Evolutionary conservation across 1,140 invertebrate genomes (phyloP), one percentile per base, ranked within the genome.

Genomic region (Euglossa dilemma): DNA sequence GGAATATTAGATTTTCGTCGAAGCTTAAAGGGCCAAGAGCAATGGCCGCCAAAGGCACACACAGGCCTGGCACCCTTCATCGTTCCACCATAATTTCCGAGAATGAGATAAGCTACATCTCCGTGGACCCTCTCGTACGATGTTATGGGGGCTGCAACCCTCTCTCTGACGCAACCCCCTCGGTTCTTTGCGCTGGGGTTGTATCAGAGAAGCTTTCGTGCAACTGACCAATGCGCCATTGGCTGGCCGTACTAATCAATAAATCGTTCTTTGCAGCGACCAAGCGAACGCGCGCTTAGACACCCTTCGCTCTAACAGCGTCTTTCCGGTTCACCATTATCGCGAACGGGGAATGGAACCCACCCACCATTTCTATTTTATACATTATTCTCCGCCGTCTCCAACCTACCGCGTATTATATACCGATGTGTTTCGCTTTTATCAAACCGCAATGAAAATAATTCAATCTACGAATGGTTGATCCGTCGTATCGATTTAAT

Each of bases 41-140:
- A 80, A 89, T 87, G 87, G 89, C 80, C 88, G 88, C 81, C 57
- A 75, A 78, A 66, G 71, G 85, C 77, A 77, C 54, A 73, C 81
- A 66, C 61, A 45, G 74, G 54, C 79, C 78, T 50, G 64, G 56
- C 87, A 85, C 92, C 93, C 93, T 92, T 93, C 91, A 89, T 87
- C 89, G 89, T 91, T 92, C 90, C 87, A 90, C 92, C 90, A 92
- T 93, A 93, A 93, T 93, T 94, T 93, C 91, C 86, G 87, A 89
- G 90, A 91, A 92, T 90, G 91, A 93, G 93, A 94, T 94, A 94
- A 94, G 92, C 92, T 91, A 89, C 89, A 90, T 90, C 90, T 91
- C 89, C 77, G 83, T 84, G 77, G 78, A 80, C 78, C 87, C 85
- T 87, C 84, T 86, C 85, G 84, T 77, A 80, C 82, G 85, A 88